A percentile compares a stretch with the other conserved stretches of the same genome.
phyloP scores from a whole-genome alignment of 2,888 invertebrate genomes.

The Cynaeus angustus region DNA sequence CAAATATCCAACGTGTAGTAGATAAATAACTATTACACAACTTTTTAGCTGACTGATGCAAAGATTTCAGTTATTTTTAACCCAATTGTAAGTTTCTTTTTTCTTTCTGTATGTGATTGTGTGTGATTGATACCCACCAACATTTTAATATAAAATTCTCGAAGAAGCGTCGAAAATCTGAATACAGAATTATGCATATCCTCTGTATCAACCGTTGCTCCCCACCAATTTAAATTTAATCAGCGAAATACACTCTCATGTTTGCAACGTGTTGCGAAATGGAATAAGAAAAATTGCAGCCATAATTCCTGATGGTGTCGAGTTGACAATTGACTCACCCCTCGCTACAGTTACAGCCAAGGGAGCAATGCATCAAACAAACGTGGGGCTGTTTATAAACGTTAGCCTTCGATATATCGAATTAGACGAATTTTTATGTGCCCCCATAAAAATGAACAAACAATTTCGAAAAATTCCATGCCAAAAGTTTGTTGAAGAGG shows the following conservation, averaged over 20 bases:
- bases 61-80: too few relatives aligned
- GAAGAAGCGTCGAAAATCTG: constrained; percentile 8
- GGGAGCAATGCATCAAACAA: constrained; percentile 69
- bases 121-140: not conserved
- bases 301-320: constrained; percentile 70
- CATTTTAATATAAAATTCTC: constrained; percentile 5
- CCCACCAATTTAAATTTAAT: constrained; percentile 65
- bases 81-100: too few relatives aligned
- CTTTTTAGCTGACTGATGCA: too few relatives aligned
- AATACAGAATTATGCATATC: not conserved
- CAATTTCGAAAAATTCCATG: constrained; percentile 10
- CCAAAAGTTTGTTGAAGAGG: not conserved
- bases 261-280: constrained; percentile 62
- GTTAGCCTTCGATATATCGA: constrained; percentile 34
- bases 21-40: too few relatives aligned
- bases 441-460: constrained; percentile 8
- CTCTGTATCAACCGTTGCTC: constrained; percentile 13
- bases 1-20: too few relatives aligned
- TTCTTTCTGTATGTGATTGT: too few relatives aligned
- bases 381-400: constrained; percentile 45
- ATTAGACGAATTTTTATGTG: constrained; percentile 32
- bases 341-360: constrained; percentile 62
- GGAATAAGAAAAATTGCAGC: constrained; percentile 69
- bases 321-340: constrained; percentile 70
- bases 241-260: constrained; percentile 65